phyloP scores from a whole-genome alignment of 2,888 invertebrate genomes.

The Phlogophora meticulosa region DNA sequence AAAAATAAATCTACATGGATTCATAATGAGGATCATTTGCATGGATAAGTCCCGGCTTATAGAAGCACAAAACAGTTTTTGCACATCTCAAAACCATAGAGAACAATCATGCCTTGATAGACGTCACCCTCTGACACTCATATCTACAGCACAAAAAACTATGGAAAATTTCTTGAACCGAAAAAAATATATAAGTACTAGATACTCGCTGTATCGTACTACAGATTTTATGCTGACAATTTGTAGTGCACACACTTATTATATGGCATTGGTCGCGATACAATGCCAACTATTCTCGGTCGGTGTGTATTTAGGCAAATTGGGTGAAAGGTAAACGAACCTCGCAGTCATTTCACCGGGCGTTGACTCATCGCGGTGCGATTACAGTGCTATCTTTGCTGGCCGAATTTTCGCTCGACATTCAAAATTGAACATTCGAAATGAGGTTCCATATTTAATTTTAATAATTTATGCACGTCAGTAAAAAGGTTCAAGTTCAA shows the following conservation, averaged over 20 bases:
- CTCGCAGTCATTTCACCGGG: conserved; percentile 82
- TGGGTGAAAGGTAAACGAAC: conserved; percentile 87
- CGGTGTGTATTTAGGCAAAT: conserved; percentile 81
- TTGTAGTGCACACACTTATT: conserved; percentile 56
- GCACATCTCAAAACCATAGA: conserved; percentile 25
- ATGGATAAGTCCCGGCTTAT: background rate
- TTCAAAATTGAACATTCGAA: conserved; percentile 54
- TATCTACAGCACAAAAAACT: conserved; percentile 51
- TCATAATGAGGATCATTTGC: conserved; percentile 11
- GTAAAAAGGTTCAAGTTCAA: conserved; percentile 39
- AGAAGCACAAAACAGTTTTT: conserved; percentile 34
- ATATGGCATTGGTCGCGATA: conserved; percentile 64
- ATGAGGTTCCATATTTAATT: conserved; percentile 31
- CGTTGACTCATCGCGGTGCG: conserved; percentile 80
- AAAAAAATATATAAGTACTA: conserved; percentile 34
- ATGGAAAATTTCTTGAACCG: conserved; percentile 49
- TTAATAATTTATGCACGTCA: conserved; percentile 27
- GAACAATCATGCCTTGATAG: conserved; percentile 35
- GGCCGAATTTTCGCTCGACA: conserved; percentile 81
- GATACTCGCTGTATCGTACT: conserved; percentile 51
- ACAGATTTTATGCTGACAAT: conserved; percentile 67
- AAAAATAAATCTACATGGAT: conserved; percentile 8
- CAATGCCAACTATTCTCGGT: conserved; percentile 72
- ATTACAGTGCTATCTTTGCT: conserved; percentile 83
- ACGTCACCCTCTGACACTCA: conserved; percentile 50